Evolutionary conservation across 2,113 vertebrate species (phyloP).

Genomic region (Chamaea fasciata): DNA sequence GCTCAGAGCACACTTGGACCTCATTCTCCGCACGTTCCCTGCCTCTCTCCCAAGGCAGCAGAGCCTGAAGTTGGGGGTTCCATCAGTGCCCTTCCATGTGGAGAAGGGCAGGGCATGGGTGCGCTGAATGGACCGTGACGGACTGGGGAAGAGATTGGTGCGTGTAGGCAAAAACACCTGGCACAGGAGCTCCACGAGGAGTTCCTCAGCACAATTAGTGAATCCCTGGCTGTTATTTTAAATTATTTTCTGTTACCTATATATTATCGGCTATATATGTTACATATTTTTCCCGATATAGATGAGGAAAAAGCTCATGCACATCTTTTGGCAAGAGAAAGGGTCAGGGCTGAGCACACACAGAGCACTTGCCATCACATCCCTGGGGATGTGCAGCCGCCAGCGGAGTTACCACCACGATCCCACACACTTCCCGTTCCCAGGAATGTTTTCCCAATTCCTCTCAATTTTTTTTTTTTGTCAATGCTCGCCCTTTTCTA

Average conservation of each 20-base stretch:
- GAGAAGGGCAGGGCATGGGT: not conserved
- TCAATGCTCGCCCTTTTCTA: not conserved
- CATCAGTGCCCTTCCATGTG: fast-evolving
- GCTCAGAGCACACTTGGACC: fast-evolving
- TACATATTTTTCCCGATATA: too few relatives aligned
- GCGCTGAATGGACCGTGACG: fast-evolving
- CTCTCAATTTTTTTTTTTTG: not conserved
- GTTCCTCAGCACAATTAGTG: not conserved
- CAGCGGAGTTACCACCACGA: not conserved
- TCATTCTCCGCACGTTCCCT: fast-evolving
- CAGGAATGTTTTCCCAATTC: not conserved
- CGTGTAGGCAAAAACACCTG: fast-evolving
- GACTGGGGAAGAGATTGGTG: not conserved
- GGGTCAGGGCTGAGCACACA: too few relatives aligned
- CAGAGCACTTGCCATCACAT: not conserved
- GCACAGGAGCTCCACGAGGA: not conserved
- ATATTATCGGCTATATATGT: not conserved
- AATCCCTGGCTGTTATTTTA: not conserved
- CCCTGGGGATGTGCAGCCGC: fast-evolving
- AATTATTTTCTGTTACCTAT: not conserved
- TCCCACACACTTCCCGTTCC: not conserved
- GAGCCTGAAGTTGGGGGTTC: fast-evolving
- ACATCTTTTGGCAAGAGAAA: not conserved
- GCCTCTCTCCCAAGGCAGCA: not conserved
- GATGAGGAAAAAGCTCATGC: not conserved